These are phyloP conservation scores for Melanotaenia trifasciata DNA, from an alignment of 2,797 vertebrate species.

Conservation along the genomic window DNA sequence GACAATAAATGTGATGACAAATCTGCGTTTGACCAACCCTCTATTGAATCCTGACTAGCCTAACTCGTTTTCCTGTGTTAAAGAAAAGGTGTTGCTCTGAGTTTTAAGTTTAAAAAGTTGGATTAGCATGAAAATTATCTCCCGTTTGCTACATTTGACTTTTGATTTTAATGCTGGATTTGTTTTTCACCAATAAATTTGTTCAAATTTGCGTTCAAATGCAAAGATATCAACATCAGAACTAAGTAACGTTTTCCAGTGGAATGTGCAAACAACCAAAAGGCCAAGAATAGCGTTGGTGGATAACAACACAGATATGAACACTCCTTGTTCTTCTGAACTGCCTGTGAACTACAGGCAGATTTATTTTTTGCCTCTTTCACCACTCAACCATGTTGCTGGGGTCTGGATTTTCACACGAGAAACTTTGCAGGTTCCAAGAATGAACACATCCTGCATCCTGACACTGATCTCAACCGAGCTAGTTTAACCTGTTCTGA, in stretches of 20 bases:
- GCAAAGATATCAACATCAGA: constrained; percentile 53
- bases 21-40: background rate
- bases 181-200: constrained; percentile 11
- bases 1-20: background rate
- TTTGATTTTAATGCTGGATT: background rate
- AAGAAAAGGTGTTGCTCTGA: background rate
- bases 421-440: constrained; percentile 59
- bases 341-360: constrained; percentile 51
- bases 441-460: constrained; percentile 38
- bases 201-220: constrained; percentile 42
- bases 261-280: constrained; percentile 79
- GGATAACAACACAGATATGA: constrained; percentile 70
- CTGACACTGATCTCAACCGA: constrained; percentile 34
- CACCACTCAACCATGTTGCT: constrained; percentile 53
- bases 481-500: constrained; percentile 30
- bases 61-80: background rate
- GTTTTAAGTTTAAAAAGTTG: background rate
- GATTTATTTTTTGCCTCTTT: constrained; percentile 67
- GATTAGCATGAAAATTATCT: background rate
- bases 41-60: background rate
- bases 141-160: background rate
- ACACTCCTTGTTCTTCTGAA: constrained; percentile 47
- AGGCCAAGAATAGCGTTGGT: constrained; percentile 74
- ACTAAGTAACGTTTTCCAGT: constrained; percentile 71
- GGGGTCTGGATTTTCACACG: constrained; percentile 34